These are phyloP conservation scores for Drosophila chauvacae DNA, from an alignment of 1,140 invertebrate species.

Conservation along the genomic window DNA sequence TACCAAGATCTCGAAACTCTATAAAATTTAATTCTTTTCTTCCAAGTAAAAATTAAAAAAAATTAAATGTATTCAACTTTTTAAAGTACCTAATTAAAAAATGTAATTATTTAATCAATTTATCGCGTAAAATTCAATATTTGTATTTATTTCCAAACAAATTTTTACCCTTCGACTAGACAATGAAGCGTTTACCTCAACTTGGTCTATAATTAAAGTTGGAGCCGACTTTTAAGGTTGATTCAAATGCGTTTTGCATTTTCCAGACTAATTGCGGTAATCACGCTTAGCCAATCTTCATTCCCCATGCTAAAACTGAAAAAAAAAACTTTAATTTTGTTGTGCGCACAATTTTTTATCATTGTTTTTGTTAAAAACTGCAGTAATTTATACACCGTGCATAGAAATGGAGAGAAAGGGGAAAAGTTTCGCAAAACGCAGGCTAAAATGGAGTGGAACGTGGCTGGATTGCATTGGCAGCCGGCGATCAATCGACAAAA, in stretches of 20 bases:
- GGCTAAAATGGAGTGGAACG: slow-evolving; percentile 16
- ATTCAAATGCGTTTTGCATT: slow-evolving; percentile 29
- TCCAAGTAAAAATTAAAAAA: too few relatives aligned
- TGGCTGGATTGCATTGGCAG: slow-evolving; percentile 3
- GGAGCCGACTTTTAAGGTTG: slow-evolving; percentile 6
- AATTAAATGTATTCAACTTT: too few relatives aligned
- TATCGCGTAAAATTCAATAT: too few relatives aligned
- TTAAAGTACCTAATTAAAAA: too few relatives aligned
- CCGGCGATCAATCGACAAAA: slow-evolving; percentile 76
- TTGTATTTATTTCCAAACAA: not conserved
- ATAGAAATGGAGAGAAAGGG: slow-evolving; percentile 30
- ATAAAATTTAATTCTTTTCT: not conserved
- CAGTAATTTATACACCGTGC: slow-evolving; percentile 75
- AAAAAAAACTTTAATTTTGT: slow-evolving; percentile 68
- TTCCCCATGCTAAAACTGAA: not conserved
- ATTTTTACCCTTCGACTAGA: not conserved
- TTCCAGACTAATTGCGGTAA: slow-evolving; percentile 74
- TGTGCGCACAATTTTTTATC: slow-evolving; percentile 71
- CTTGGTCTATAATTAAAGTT: slow-evolving; percentile 17
- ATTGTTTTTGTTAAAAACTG: slow-evolving; percentile 76
- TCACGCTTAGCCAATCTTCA: slow-evolving; percentile 41
- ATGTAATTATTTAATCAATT: too few relatives aligned
- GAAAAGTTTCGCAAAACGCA: slow-evolving; percentile 61
- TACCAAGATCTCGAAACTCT: too few relatives aligned
- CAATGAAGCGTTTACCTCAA: slow-evolving; percentile 3